Evolutionary conservation across 37 sponge, comb jelly and placozoan species (phyloP).

Genomic region (Halichondria panicea): DNA sequence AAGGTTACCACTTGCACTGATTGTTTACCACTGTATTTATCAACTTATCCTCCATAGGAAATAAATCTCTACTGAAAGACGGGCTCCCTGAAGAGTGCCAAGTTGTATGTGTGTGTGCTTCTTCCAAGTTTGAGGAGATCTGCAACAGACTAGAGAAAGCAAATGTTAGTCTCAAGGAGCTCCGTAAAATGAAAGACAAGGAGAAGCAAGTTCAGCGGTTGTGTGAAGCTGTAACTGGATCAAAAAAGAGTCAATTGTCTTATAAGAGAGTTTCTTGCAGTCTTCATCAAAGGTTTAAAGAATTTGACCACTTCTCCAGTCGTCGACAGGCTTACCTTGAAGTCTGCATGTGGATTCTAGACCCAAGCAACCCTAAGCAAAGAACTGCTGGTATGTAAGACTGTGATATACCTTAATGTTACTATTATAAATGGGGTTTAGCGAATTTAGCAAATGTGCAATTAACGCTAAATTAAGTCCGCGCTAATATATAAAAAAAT

Average conservation of each 20-base stretch:
- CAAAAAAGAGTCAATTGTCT: neutral
- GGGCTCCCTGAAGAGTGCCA: slow-evolving; percentile 30
- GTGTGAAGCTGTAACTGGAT: slow-evolving; percentile 33
- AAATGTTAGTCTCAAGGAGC: slow-evolving; percentile 30
- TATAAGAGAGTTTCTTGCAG: neutral
- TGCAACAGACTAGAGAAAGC: slow-evolving; percentile 1
- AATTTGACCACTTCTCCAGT: too few relatives aligned
- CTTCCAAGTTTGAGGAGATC: slow-evolving; percentile 5
- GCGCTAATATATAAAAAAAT: too few relatives aligned
- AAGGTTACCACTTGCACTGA: neutral
- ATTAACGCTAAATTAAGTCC: too few relatives aligned
- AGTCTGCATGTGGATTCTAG: too few relatives aligned
- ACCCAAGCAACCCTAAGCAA: too few relatives aligned
- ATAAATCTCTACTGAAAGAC: slow-evolving; percentile 17
- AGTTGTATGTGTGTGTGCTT: slow-evolving; percentile 20
- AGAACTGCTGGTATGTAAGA: too few relatives aligned
- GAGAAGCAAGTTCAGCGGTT: slow-evolving; percentile 33
- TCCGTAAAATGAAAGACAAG: slow-evolving; percentile 6
- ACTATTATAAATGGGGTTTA: too few relatives aligned
- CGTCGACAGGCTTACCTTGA: too few relatives aligned
- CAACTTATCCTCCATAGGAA: neutral
- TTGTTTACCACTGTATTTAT: neutral
- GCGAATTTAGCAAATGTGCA: too few relatives aligned
- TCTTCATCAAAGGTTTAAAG: neutral
- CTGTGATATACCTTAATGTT: too few relatives aligned